Base-by-base conservation (phyloP, 2,797 vertebrate species). In the Myoxocephalus aenaeus region DNA sequence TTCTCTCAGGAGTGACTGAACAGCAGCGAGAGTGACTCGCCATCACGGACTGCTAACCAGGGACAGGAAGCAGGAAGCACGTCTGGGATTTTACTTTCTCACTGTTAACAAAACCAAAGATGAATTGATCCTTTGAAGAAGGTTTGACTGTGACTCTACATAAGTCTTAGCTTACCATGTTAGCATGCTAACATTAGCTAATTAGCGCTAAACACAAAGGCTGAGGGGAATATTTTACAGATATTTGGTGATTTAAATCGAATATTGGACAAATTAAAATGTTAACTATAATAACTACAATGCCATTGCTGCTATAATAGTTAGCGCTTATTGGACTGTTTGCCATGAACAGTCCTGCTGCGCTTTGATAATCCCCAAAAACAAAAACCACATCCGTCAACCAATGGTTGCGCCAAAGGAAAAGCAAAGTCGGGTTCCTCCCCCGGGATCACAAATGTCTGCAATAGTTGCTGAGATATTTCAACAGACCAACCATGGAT, bases 1-100 rank as follows among this genome's bases (percentile, higher is more conserved):
- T 44, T 51, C 9, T 46, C 48, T 53, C 18, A 76, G 64, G 65
- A 79, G 48, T 66, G 65, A 22, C 50, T 13, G 10, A 56, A 7
- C 53, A 25, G 51, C 51, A 3, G 15, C 9, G 14, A 7, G 70
- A 79, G 48, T 66, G 69, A 75, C 62, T 62, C 77, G 29, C 29
- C 63, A 3, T 34, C 34, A 50, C 32, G 9, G 38, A 9, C 25
- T 7, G 22, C 54, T 34, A 0, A 42, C n/a, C 18, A n/a, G 32
- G 18, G 58, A 18, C 36, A 25, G 17, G 22, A 68, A 53, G 51
- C 9, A 53, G 32, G 22, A 58, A 66, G 27, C 7, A 67, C 18
- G 0, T 58, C 13, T 53, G 44, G 7, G 10, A 32, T 7, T 48
- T 38, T 12, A 59, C 12, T 22, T 54, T 54, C n/a, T n/a, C 18